Percentiles rank a stretch among this genome's conserved stretches.
phyloP scores from a whole-genome alignment of 1,140 invertebrate genomes.

The Halictus rubicundus region DNA sequence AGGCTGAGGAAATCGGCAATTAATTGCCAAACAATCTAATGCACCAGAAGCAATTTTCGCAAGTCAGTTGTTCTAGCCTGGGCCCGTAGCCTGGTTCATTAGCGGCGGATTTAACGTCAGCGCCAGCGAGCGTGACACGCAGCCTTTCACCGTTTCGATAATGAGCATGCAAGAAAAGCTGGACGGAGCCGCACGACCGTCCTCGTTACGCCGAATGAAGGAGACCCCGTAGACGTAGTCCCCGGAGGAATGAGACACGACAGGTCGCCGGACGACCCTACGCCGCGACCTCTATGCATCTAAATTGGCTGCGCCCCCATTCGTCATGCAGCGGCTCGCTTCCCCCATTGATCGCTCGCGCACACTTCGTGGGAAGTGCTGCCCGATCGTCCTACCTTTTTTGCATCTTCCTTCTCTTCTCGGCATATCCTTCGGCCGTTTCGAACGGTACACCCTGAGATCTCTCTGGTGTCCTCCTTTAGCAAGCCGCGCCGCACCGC shows the following conservation, averaged over 20 bases:
- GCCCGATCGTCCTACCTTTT: conserved; percentile 31
- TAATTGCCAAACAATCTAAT: background rate
- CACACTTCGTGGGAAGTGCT: conserved; percentile 53
- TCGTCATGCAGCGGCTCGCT: conserved; percentile 53
- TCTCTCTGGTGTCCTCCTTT: conserved; percentile 21
- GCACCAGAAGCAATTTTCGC: background rate
- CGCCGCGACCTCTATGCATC: conserved; percentile 58
- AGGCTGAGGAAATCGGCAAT: background rate
- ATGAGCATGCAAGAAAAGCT: conserved; percentile 14
- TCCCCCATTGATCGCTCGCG: conserved; percentile 52
- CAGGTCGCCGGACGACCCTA: conserved; percentile 57
- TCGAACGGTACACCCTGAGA: conserved; percentile 40
- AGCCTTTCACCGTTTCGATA: conserved; percentile 30
- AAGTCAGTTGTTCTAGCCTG: background rate
- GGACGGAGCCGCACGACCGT: conserved; percentile 21
- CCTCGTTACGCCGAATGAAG: conserved; percentile 36
- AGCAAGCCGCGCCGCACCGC: no score
- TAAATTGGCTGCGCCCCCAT: conserved; percentile 59
- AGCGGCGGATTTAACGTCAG: conserved; percentile 11
- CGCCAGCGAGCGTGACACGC: background rate
- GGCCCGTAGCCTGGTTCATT: conserved; percentile 3
- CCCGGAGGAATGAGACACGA: conserved; percentile 54
- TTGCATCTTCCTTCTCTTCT: conserved; percentile 15
- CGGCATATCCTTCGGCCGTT: background rate
- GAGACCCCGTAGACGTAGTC: conserved; percentile 29